Conservation (phyloP, 2,888 invertebrate species). For the Mellilla xanthometata region DNA sequence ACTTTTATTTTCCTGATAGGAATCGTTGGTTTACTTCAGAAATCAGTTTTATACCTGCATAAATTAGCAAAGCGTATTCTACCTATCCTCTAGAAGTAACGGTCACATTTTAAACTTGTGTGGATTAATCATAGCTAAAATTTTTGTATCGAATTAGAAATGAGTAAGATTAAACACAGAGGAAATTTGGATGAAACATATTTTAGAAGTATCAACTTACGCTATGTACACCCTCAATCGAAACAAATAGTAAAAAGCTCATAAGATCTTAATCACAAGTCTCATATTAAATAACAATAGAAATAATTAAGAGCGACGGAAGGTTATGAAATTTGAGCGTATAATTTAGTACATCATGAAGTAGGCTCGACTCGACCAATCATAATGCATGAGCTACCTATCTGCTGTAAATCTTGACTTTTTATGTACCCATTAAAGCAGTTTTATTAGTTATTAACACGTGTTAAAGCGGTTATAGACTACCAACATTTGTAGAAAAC, state of each 20-base stretch:
- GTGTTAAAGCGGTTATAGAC: constrained; percentile 71
- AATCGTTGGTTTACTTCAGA: too few relatives aligned
- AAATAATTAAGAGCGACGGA: constrained; percentile 42
- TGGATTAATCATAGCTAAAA: too few relatives aligned
- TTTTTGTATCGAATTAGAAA: too few relatives aligned
- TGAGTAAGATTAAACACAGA: too few relatives aligned
- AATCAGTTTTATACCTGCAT: too few relatives aligned
- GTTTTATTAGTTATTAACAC: constrained; percentile 82
- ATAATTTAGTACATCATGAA: constrained; percentile 44
- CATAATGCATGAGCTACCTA: constrained; percentile 68
- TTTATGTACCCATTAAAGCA: constrained; percentile 79
- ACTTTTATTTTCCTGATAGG: too few relatives aligned
- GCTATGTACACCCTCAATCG: constrained; percentile 1
- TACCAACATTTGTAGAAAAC: constrained; percentile 77
- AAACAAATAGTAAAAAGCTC: constrained; percentile 7
- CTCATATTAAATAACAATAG: constrained; percentile 24
- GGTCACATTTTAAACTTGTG: too few relatives aligned
- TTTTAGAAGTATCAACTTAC: too few relatives aligned
- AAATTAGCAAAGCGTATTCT: too few relatives aligned
- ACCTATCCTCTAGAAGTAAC: too few relatives aligned
- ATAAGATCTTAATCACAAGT: constrained; percentile 13
- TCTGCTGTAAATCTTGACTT: constrained; percentile 79
- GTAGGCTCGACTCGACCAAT: constrained; percentile 60
- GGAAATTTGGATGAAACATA: too few relatives aligned
- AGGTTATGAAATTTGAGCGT: constrained; percentile 52